Evolutionary conservation across 1,140 invertebrate genomes (phyloP).

Genomic region (Chelonus insularis): DNA sequence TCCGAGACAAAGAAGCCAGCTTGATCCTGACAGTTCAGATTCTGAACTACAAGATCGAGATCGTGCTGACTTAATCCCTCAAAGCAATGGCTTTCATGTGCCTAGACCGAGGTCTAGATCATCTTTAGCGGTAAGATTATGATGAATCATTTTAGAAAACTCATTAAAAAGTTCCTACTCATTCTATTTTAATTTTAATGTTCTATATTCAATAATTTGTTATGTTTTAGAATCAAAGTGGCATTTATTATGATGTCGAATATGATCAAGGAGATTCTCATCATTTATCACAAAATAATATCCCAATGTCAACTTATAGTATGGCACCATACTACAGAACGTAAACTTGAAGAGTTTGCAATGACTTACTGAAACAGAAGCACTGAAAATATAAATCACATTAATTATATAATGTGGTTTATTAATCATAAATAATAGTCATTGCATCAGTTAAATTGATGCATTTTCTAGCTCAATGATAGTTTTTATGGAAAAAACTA

Average conservation of each 20-base stretch:
- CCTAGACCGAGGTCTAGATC: slow-evolving; percentile 79
- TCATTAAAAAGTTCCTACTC: no score
- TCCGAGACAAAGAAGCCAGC: slow-evolving; percentile 47
- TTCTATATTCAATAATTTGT: no score
- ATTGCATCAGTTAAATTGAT: no score
- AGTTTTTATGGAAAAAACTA: no score
- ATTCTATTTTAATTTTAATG: no score
- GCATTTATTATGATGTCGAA: slow-evolving; percentile 86
- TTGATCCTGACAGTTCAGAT: slow-evolving; percentile 61
- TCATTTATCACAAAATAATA: slow-evolving; percentile 64
- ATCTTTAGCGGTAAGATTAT: slow-evolving; percentile 65
- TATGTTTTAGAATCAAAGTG: slow-evolving; percentile 74
- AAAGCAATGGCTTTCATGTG: slow-evolving; percentile 62
- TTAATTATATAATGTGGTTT: no score
- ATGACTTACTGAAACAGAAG: no score
- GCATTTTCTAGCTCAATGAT: no score
- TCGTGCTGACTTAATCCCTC: slow-evolving; percentile 71
- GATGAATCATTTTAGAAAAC: no score
- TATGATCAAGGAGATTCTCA: slow-evolving; percentile 72
- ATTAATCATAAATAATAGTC: no score
- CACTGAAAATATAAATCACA: no score
- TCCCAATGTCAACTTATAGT: slow-evolving; percentile 72
- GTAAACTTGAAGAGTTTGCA: slow-evolving; percentile 38
- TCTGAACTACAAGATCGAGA: slow-evolving; percentile 69
- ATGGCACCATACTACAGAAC: slow-evolving; percentile 57